Base-by-base conservation (phyloP, 2,888 invertebrate species). In the Cinara cedri region DNA sequence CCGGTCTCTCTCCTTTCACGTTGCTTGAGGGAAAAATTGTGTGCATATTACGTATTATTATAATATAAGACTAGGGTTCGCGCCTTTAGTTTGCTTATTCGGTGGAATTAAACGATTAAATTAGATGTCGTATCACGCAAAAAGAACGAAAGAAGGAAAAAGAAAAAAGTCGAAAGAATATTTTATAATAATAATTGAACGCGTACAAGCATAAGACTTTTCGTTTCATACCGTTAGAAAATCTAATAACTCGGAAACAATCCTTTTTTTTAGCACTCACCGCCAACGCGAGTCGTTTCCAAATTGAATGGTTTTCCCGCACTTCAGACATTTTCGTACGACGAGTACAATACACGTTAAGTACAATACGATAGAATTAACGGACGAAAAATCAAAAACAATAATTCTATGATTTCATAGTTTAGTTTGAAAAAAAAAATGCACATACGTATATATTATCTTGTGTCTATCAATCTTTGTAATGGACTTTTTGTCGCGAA, bases 71-170 rank as follows among this genome's bases (percentile, higher is more conserved):
- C 74, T 63, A 51, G 74, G n/a, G 16, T 63, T n/a, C 51, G 63
- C 74, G 74, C 74, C 51, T 74, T 74, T 63, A 63, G 74, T 74
- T 74, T 54, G 74, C 74, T 63, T 63, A 74, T 74, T 74, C 74
- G 42, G 63, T 63, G 24, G 63, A 74, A 74, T 74, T 74, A 74
- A 74, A 74, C 42, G 74, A 51, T 74, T 63, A 74, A 74, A 74
- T 74, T 74, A 74, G 63, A 74, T 63, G 51, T 74, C 63, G 74
- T 63, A 42, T 63, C 51, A 21, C 34, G 62, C 8, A 21, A 34
- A 42, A 34, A 10, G 16, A 57, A 24, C 19, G 49, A 34, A 51
- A 63, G 54, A 63, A 74, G 49, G 63, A 63, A 51, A 74, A 74
- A 63, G 16, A 74, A 74, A 34, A 34, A 34, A 34, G 34, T 4